These are phyloP conservation scores for Phaenicophaeus curvirostris DNA, from an alignment of 2,797 vertebrate species.

Conservation along the genomic window DNA sequence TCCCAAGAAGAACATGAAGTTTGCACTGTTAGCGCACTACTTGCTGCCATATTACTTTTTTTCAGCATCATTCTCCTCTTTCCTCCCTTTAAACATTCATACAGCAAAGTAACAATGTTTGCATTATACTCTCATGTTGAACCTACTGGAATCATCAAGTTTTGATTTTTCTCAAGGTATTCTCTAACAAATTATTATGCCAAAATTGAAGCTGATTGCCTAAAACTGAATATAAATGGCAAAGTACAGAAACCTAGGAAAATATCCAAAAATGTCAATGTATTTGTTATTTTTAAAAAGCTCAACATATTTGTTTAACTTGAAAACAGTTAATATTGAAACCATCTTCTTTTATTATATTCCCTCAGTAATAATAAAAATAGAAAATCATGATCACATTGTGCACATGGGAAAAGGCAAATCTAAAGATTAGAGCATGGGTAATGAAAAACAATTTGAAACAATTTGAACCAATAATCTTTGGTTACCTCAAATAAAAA, in stretches of 20 bases:
- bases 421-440: conserved; percentile 48
- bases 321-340: conserved; percentile 66
- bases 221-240: conserved; percentile 57
- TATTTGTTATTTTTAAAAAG: conserved; percentile 62
- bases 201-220: conserved; percentile 52
- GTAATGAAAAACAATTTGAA: conserved; percentile 69
- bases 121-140: conserved; percentile 4
- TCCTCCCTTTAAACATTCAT: neutral
- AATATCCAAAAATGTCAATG: conserved; percentile 41
- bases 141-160: conserved; percentile 4
- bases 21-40: neutral
- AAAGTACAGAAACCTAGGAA: conserved; percentile 56
- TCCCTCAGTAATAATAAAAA: conserved; percentile 55
- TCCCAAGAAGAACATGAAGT: neutral
- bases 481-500: conserved; percentile 65
- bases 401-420: conserved; percentile 35
- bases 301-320: conserved; percentile 67
- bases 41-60: neutral
- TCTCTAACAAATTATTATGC: conserved; percentile 50
- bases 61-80: neutral
- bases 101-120: conserved; percentile 17
- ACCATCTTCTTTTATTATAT: conserved; percentile 51
- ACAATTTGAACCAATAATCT: conserved; percentile 66
- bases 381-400: conserved; percentile 27
- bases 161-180: conserved; percentile 47